A percentile compares a stretch with the other conserved stretches of the same genome.
Evolutionary conservation across 37 sponge, comb jelly and placozoan genomes (phyloP).

Genomic region (Agelas oroides): DNA sequence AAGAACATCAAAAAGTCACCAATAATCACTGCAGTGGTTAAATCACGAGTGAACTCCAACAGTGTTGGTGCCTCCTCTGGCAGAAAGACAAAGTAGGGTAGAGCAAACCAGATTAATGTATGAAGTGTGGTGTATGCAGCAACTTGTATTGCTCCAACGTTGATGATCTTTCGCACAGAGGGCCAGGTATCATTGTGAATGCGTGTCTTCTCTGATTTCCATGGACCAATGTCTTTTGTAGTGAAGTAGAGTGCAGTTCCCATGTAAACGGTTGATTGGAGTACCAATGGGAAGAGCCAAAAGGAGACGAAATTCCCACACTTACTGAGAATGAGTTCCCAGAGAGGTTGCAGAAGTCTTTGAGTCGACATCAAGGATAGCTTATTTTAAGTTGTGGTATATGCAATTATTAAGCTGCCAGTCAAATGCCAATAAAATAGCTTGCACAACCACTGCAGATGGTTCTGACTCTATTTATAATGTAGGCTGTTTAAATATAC

Average conservation of each 20-base stretch:
- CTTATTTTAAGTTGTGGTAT: too few relatives aligned
- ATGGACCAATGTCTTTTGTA: conserved; percentile 25
- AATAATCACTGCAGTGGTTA: not conserved
- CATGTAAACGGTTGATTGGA: not conserved
- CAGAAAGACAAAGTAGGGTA: not conserved
- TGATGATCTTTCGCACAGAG: not conserved
- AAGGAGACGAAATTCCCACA: not conserved
- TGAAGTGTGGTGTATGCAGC: not conserved
- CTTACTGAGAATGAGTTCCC: not conserved
- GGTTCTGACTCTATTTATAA: too few relatives aligned
- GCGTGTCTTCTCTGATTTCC: not conserved
- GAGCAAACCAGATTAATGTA: not conserved
- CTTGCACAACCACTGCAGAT: too few relatives aligned
- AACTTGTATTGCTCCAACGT: not conserved
- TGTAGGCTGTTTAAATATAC: too few relatives aligned
- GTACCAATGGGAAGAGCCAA: conserved; percentile 19
- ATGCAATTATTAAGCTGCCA: too few relatives aligned
- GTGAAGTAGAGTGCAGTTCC: not conserved
- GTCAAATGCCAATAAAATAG: too few relatives aligned
- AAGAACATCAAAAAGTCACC: conserved; percentile 28
- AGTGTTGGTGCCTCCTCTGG: conserved; percentile 20
- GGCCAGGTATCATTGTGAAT: conserved; percentile 5
- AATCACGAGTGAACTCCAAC: conserved; percentile 1
- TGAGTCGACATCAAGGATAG: not conserved
- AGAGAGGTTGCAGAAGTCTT: conserved; percentile 26